Evolutionary conservation across 2,113 vertebrate genomes (phyloP).

Genomic region (Malurus cyaneus): DNA sequence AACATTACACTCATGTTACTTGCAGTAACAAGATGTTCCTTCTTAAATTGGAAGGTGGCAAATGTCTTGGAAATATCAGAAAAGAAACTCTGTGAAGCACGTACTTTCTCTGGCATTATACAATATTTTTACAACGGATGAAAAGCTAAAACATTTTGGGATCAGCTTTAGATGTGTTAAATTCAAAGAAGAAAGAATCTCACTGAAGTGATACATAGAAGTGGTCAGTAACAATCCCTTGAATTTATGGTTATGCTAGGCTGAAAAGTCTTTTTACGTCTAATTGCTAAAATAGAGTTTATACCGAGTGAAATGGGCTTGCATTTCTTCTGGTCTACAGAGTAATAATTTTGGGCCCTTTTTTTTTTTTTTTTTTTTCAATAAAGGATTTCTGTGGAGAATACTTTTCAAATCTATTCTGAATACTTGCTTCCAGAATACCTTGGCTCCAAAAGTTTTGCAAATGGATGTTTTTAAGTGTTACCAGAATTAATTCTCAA

Average conservation of each 20-base stretch:
- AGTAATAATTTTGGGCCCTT: neutral
- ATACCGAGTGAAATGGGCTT: neutral
- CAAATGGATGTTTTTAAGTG: neutral
- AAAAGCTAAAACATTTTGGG: neutral
- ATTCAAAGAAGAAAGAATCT: neutral
- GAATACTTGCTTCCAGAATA: neutral
- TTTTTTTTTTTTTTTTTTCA: neutral
- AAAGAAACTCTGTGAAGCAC: neutral
- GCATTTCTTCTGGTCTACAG: neutral
- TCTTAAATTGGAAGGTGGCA: neutral
- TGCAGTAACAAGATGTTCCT: neutral
- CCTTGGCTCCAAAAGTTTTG: neutral
- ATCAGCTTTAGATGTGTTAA: neutral
- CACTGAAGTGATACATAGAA: neutral
- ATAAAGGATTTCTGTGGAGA: neutral
- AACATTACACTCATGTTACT: neutral
- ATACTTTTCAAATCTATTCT: neutral
- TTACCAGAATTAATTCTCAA: neutral
- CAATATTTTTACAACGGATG: neutral
- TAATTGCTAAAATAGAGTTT: neutral
- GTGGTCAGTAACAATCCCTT: neutral
- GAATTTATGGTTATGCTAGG: neutral
- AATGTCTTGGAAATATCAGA: neutral
- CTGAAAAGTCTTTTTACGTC: neutral
- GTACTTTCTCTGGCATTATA: neutral